Evolutionary conservation across 1,140 invertebrate genomes (phyloP), one percentile per base, ranked within the genome.

Genomic region (Ostrea denselamellosa): DNA sequence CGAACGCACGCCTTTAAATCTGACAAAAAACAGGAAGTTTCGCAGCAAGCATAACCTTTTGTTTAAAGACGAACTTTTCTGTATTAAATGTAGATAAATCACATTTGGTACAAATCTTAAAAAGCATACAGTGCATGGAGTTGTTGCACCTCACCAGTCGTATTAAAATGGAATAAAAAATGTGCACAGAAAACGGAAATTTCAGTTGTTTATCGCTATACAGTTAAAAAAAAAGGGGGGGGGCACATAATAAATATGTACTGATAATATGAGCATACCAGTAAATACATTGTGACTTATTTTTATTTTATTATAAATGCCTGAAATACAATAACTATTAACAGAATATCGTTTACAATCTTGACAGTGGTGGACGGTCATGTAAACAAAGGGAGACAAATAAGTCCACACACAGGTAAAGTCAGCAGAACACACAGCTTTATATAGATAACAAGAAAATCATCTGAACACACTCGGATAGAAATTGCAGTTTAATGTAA

Each of bases 41-140:
- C 68, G 28, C 68, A 77, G 68, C 68, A 77, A 77, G 68, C 22
- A 28, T 77, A 77, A 77, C 68, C 68, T 77, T 71, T 77, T 77
- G 68, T 77, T 77, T 28, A 34, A 77, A 77, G 28, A 25, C 9
- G 9, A 28, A 8, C 28, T 34, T 77, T 77, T 9, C 28, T 10
- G 8, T 71, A 3, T 3, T 3, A 58, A 77, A 77, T 28, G 2
- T 14, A 77, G 68, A 77, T 77, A 77, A 77, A 77, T 77, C 68
- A 28, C 68, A 77, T 77, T 28, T 28, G 25, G 10, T 28, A 77
- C 25, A 77, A 77, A 77, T 34, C 68, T 10, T 25, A 10, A 14
- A 10, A 62, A 62, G 25, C 68, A 28, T 34, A 9, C 68, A 77
- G 28, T 14, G 68, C 68, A 25, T 77, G 68, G 9, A 77, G 68